These are phyloP conservation scores for Erebia ligea DNA, from an alignment of 2,888 invertebrate genomes.

Conservation along the genomic window DNA sequence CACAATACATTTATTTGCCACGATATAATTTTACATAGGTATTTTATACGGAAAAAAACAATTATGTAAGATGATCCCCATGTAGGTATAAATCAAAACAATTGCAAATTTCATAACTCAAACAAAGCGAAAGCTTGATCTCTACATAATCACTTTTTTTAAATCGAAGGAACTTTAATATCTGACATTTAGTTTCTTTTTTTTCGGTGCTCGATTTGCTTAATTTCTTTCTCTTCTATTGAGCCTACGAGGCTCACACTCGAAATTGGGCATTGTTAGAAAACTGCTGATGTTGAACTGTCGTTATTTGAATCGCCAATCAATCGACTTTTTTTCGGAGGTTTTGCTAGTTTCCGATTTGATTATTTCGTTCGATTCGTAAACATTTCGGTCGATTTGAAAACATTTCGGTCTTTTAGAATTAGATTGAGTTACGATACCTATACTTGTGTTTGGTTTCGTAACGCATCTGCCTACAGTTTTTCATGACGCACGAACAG, in stretches of 20 bases:
- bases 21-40: too few species aligned
- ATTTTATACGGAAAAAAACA: too few species aligned
- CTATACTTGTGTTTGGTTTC: constrained; percentile 1
- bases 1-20: too few species aligned
- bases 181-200: constrained; percentile 52
- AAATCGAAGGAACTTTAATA: constrained; percentile 55
- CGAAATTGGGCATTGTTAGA: constrained; percentile 63
- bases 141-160: neutral
- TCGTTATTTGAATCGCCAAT: constrained; percentile 34
- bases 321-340: constrained; percentile 28
- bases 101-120: too few species aligned
- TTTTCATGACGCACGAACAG: neutral
- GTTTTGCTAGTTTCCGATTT: constrained; percentile 25
- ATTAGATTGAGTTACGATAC: constrained; percentile 12
- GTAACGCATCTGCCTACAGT: neutral
- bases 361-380: constrained; percentile 27
- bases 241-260: constrained; percentile 56
- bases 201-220: constrained; percentile 55
- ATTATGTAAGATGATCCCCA: too few species aligned
- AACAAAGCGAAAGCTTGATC: neutral
- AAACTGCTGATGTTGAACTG: constrained; percentile 43
- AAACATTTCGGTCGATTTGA: constrained; percentile 13
- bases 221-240: constrained; percentile 38
- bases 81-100: too few species aligned
- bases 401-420: neutral